Evolutionary conservation across 1,140 invertebrate species (phyloP), one percentile per base, ranked within the genome.

Genomic region (Zaprionus tsacasi): DNA sequence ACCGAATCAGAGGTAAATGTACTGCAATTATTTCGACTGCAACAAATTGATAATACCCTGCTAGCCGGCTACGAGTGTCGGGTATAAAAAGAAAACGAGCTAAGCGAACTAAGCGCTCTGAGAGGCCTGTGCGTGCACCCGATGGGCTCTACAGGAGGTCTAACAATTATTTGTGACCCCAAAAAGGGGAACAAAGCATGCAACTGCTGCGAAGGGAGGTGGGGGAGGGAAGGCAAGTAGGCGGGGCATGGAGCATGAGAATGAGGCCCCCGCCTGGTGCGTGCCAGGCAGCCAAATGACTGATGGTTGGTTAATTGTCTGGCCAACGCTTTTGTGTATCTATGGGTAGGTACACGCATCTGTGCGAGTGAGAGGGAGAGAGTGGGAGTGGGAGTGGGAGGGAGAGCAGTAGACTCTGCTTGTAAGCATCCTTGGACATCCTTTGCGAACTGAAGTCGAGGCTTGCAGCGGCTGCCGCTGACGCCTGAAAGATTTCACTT

Each of bases 241-340:
- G 8, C 17, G 52, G 5, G 30, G 12, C 13, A 25, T 35, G 17
- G 33, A 12, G 63, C 55, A 66, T 73, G 54, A 15, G 68, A 43
- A 45, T 68, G 65, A 61, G 56, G 67, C 40, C 72, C 67, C 72
- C 67, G 67, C 73, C 78, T 66, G 72, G 80, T 86, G 82, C 76
- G 79, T 86, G 52, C 71, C 76, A 73, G 79, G 76, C 70, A 74
- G 79, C 63, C 80, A 80, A 87, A 88, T 88, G 83, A 88, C 83
- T 88, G 83, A 88, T 88, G 85, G 83, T 82, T 88, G 83, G 85
- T 87, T 87, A 88, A 88, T 88, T 88, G 83, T 88, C 83, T 88
- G 80, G 79, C 76, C 83, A 88, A 79, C 54, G 82, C 83, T 82
- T 88, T 88, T 86, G 82, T 86, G 81, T 69, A 33, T 43, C 54